phyloP scores from a whole-genome alignment of 2,113 vertebrate species.

The Ictalurus punctatus region DNA sequence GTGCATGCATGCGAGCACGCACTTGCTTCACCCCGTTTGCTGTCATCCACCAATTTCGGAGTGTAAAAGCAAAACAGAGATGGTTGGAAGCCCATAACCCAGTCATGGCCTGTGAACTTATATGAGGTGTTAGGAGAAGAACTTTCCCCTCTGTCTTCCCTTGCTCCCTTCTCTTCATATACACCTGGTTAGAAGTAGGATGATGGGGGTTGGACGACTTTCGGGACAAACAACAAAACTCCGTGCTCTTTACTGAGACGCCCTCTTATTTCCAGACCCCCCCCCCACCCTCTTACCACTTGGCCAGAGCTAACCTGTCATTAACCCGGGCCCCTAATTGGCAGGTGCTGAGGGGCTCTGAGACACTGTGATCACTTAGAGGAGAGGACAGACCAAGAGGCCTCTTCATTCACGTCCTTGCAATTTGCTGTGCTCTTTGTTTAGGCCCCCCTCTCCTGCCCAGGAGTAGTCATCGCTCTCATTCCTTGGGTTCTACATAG shows the following conservation, averaged over 20 bases:
- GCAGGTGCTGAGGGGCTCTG: slow-evolving; percentile 67
- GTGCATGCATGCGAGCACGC: background rate
- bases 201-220: slow-evolving; percentile 10
- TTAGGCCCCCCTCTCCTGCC: background rate
- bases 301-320: slow-evolving; percentile 65
- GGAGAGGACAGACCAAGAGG: slow-evolving; percentile 65
- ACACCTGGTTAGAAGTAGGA: slow-evolving; percentile 54
- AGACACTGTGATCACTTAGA: slow-evolving; percentile 62
- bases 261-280: slow-evolving; percentile 60
- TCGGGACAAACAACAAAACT: slow-evolving; percentile 54
- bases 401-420: slow-evolving; percentile 39
- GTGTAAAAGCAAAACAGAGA: slow-evolving; percentile 39
- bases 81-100: slow-evolving; percentile 33
- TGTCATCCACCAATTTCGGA: slow-evolving; percentile 18
- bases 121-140: slow-evolving; percentile 56
- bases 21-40: slow-evolving; percentile 22
- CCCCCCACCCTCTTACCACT: background rate
- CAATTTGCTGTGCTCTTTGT: background rate
- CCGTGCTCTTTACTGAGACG: slow-evolving; percentile 58
- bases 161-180: background rate
- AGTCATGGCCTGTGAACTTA: slow-evolving; percentile 55
- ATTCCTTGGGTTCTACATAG: slow-evolving; percentile 43
- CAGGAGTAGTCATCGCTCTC: background rate
- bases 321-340: slow-evolving; percentile 73
- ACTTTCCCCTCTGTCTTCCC: slow-evolving; percentile 55